Evolutionary conservation across 92 coral and sea anemone genomes (phyloP), one percentile per base, ranked within the genome.

Genomic region (Meandrina meandrites): DNA sequence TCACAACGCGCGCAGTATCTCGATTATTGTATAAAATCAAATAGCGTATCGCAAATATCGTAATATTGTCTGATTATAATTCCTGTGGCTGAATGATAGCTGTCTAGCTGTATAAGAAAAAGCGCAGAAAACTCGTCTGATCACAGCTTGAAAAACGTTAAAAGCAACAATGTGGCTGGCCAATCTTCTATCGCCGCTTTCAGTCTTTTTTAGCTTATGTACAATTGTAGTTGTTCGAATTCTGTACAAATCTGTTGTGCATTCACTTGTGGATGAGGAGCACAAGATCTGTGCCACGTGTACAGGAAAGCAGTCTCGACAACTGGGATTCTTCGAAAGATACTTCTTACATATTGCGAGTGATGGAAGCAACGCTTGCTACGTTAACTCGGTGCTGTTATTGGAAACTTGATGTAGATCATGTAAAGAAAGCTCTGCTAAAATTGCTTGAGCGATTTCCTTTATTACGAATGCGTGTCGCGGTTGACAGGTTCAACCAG

Each of bases 401-500:
- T 8, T 57, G 19, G 64, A 57, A 57, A n/a, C 64, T 57, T 57
- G 64, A 57, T 19, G n/a, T 3, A 57, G n/a, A 57, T 32, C 35
- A 85, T 58, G 83, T 72, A 30, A 42, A 71, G 72, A 90, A 24
- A 75, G 89, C 87, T 31, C 72, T 89, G 16, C 9, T 22, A 16
- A 45, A 85, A 47, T 72, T 85, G 8, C 21, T 32, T 5, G 19
- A 85, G 57, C 84, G 89, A 10, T 89, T 60, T 27, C 92, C 92
- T 56, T 54, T 79, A 76, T 47, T 89, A 7, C 92, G 92, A 28
- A 89, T 89, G 92, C 58, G 80, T 57, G 28, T 79, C 27, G 13
- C 32, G 8, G 54, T 54, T 42, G 83, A 79, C n/a, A 1, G 48
- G 4, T 67, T 32, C 70, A 42, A 70, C 11, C 16, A 48, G 58